Conservation (phyloP, 2,888 invertebrate species). For the Acrobasis consociella region DNA sequence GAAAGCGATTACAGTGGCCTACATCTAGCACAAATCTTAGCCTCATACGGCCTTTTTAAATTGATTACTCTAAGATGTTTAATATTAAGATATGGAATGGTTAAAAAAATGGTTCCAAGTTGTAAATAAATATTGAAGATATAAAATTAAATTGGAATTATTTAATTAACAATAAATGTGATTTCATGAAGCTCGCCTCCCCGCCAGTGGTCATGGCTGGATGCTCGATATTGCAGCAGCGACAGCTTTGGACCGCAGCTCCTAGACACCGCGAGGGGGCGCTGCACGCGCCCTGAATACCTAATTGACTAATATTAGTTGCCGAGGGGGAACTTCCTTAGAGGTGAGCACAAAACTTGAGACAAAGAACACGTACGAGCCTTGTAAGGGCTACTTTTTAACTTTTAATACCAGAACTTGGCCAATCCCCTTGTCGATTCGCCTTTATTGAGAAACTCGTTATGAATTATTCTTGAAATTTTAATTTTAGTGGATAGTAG, state of each 20-base stretch:
- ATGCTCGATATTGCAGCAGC: constrained; percentile 27
- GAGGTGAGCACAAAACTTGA: constrained; percentile 75
- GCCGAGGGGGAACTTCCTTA: constrained; percentile 70
- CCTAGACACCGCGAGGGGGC: constrained; percentile 62
- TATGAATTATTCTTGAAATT: constrained; percentile 34
- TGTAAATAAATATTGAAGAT: too few species aligned
- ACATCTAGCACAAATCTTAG: too few species aligned
- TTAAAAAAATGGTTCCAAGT: too few species aligned
- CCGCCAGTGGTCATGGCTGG: constrained; percentile 7
- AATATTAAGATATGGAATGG: too few species aligned
- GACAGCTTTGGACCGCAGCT: constrained; percentile 32
- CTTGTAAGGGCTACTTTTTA: constrained; percentile 69
- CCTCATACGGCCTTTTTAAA: too few species aligned
- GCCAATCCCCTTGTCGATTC: constrained; percentile 36
- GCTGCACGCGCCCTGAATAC: constrained; percentile 75
- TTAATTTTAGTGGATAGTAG: constrained; percentile 24
- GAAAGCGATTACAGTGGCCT: too few species aligned
- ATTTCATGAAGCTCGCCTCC: not conserved
- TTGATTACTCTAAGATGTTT: too few species aligned
- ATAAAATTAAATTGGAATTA: too few species aligned
- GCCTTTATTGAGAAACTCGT: constrained; percentile 29
- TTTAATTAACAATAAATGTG: not conserved
- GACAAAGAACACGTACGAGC: constrained; percentile 76
- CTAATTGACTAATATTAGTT: constrained; percentile 81
- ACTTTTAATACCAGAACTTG: constrained; percentile 62